Conservation (phyloP, 1,140 invertebrate species). For the Dendroctonus ponderosae region DNA sequence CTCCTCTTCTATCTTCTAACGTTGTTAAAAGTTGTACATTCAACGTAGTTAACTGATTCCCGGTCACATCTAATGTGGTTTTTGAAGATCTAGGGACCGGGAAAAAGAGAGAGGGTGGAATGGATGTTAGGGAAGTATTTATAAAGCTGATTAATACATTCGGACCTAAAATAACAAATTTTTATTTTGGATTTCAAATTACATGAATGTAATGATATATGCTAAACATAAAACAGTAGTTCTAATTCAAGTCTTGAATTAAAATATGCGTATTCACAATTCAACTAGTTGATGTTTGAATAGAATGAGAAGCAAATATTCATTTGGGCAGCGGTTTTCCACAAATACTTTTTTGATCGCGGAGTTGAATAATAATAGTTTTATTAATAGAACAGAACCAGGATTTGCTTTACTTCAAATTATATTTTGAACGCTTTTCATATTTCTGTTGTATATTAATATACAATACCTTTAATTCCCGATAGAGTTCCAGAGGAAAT, state of each 20-base stretch:
- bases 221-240: background rate
- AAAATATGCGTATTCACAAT: no score
- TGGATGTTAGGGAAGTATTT: slow-evolving; percentile 73
- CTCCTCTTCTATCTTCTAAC: slow-evolving; percentile 75
- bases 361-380: no score
- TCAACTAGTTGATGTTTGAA: no score
- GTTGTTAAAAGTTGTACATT: slow-evolving; percentile 73
- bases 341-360: no score
- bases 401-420: no score
- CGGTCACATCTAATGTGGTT: slow-evolving; percentile 74
- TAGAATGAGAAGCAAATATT: no score
- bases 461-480: slow-evolving; percentile 63
- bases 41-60: slow-evolving; percentile 72
- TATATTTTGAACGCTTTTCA: no score
- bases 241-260: no score
- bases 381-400: no score
- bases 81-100: slow-evolving; percentile 84
- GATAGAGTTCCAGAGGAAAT: slow-evolving; percentile 80
- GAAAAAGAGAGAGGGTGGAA: slow-evolving; percentile 80
- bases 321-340: no score
- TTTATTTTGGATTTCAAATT: background rate
- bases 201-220: slow-evolving; percentile 2
- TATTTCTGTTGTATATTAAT: background rate
- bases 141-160: slow-evolving; percentile 69
- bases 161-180: slow-evolving; percentile 43